Evolutionary conservation across 2,113 vertebrate genomes (phyloP), one percentile per base, ranked within the genome.

Genomic region (Dipodomys stephensi): DNA sequence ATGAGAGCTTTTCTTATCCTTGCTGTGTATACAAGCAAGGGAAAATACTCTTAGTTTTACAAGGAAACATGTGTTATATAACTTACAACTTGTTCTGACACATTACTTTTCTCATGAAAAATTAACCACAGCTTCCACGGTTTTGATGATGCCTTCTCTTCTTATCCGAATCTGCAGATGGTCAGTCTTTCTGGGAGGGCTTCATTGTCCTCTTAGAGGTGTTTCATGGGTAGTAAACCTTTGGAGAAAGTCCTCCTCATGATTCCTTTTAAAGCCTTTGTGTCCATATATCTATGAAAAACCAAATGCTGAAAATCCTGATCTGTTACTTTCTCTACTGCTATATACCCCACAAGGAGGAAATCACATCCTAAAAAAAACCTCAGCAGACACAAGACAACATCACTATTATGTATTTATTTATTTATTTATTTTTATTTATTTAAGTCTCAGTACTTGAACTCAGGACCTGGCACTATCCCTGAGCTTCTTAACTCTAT

Each of bases 201-300:
- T 18, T 68, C 49, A 49, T 84, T 53, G 13, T 11, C 35, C 1
- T 88, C 25, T 10, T 62, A 0, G 11, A 72, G 9, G 35, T 69
- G 18, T 15, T 32, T 16, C 0, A 12, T 32, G 6, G 57, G 20
- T 19, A 4, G 1, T 13, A 0, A 35, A 8, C 12, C 64, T 86
- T 78, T 81, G 69, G 16, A 69, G 19, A 78, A 82, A 3, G 0
- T 11, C 7, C 22, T 65, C 16, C 8, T 62, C 32, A 67, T 62
- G 25, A 1, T 53, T 71, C 20, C 15, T 85, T 78, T 74, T 11
- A 11, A 7, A 13, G 7, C 35, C 28, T n/a, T 39, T 20, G 18
- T 19, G 46, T 22, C 4, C 10, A 82, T n/a, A 57, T 16, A 85
- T 73, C 16, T 5, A 20, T 44, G 74, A 82, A 68, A 44, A n/a